phyloP scores from a whole-genome alignment of 2,797 vertebrate genomes.

The Acrossocheilus fasciatus region DNA sequence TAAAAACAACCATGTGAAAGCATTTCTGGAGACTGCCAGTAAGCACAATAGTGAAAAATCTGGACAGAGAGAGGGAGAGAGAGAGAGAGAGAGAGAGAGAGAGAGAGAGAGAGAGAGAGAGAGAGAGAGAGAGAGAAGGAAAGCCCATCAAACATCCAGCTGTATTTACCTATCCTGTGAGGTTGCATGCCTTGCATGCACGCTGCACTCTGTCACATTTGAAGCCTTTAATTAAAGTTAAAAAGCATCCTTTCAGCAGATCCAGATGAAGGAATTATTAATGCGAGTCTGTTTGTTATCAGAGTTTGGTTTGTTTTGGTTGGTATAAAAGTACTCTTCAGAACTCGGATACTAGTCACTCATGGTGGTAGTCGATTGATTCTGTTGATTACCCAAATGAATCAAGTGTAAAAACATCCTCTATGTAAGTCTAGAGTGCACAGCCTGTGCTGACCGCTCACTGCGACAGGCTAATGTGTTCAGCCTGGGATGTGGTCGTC shows the following conservation, averaged over 20 bases:
- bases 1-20: background rate
- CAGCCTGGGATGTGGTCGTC: background rate
- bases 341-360: background rate
- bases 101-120: background rate
- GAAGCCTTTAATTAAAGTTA: constrained; percentile 38
- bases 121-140: background rate
- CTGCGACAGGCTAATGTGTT: background rate
- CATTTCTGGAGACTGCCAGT: background rate
- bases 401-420: background rate
- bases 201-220: constrained; percentile 18
- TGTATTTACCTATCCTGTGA: constrained; percentile 56
- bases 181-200: constrained; percentile 40
- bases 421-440: background rate
- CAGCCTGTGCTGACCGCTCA: background rate
- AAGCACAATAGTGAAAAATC: background rate
- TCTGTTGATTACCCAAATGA: background rate
- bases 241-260: constrained; percentile 14
- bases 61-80: background rate
- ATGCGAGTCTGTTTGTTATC: background rate
- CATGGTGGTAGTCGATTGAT: background rate
- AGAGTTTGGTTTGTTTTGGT: background rate
- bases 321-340: background rate
- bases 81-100: background rate
- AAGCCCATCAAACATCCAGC: constrained; percentile 53
- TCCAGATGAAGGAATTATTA: constrained; percentile 17